Base-by-base conservation (phyloP, 2,888 invertebrate species). In the Sinodicranocentrus sp. region DNA sequence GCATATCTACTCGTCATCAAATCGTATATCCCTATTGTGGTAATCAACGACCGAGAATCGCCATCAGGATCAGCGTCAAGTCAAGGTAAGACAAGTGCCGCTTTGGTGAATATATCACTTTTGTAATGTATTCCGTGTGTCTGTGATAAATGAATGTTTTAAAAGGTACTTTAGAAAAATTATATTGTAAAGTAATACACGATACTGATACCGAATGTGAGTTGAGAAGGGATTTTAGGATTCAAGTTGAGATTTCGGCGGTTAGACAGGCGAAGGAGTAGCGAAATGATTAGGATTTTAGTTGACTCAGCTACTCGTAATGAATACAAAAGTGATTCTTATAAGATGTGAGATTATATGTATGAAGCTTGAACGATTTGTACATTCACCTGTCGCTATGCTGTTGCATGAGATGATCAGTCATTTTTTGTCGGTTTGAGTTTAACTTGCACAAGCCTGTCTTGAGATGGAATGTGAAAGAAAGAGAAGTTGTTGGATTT, bases 11-110 rank as follows among this genome's bases (percentile, higher is more conserved):
- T 21, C 25, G 25, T 57, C 57, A 57, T 13, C 57, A 21, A 21
- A n/a, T 52, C 19, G 52, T 52, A 52, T n/a, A n/a, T n/a, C 19
- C 52, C 17, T 52, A 19, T 63, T 44, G 57, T 39, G 15, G 39
- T 57, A 19, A 57, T 71, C 71, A 71, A 54, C 54, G 23, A 33
- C 57, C 57, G 71, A 71, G 33, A 71, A 71, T 71, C 71, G n/a
- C 54, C 71, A 70, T 48, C 70, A 52, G 19, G 26, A 52, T 43
- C 33, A 33, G 33, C 26, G 17, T 33, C 25, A 6, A 6, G 10
- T 33, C 33, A 33, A 33, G 33, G 33, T 33, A 33, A 33, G 10
- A 33, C n/a, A 52, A 52, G n/a, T 61, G 6, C 2, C 61, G 17
- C 26, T 23, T 61, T 26, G 59, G 17, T 26, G 33, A 33, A 10